Evolutionary conservation across 2,888 invertebrate genomes (phyloP).

Genomic region (Oligia fasciuncula): DNA sequence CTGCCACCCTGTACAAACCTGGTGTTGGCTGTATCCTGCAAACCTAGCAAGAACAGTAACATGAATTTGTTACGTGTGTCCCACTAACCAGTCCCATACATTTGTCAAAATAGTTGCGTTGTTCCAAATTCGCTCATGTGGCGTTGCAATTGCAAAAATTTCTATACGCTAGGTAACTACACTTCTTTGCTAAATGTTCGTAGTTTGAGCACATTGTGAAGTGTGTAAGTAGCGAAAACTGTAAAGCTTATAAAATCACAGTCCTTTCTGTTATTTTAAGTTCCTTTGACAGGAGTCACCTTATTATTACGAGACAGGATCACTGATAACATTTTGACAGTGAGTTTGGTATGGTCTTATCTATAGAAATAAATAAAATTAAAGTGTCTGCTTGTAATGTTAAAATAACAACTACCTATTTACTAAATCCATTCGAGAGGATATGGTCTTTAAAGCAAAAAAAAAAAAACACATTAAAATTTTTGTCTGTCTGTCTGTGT

Average conservation of each 20-base stretch:
- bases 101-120: neutral
- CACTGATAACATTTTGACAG: neutral
- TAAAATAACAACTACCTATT: too few relatives aligned
- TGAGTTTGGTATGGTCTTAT: too few relatives aligned
- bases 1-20: neutral
- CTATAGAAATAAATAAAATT: too few relatives aligned
- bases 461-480: too few relatives aligned
- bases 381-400: too few relatives aligned
- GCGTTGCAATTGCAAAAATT: too few relatives aligned
- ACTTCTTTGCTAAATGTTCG: neutral
- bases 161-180: neutral
- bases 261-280: neutral
- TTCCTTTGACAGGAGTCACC: neutral
- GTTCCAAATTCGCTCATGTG: neutral
- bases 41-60: neutral
- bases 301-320: neutral
- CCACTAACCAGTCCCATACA: neutral
- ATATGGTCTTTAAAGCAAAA: too few relatives aligned
- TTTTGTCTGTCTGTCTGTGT: too few relatives aligned
- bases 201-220: neutral
- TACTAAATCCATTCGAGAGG: too few relatives aligned
- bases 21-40: neutral
- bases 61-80: neutral
- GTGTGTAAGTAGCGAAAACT: conserved; percentile 1
- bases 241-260: neutral